These are phyloP conservation scores for Euschistus heros DNA, from an alignment of 1,140 invertebrate genomes.

Conservation along the genomic window DNA sequence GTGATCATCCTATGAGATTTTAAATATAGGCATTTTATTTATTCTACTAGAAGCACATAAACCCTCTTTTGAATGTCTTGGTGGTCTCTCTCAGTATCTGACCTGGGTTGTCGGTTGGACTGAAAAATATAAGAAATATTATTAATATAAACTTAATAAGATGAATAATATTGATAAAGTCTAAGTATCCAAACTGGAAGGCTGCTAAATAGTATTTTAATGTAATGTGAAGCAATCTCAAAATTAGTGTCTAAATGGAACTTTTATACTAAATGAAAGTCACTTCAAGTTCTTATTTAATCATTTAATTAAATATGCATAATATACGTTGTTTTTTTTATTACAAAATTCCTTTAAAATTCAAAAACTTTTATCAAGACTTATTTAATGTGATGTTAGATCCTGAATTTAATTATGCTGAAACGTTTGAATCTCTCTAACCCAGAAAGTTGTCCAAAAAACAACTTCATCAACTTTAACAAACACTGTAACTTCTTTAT, in stretches of 20 bases:
- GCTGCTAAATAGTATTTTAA: no score
- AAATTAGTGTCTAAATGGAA: neutral
- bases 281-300: neutral
- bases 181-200: neutral
- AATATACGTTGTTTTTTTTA: no score
- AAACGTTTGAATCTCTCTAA: no score
- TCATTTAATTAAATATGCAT: neutral
- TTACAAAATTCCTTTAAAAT: no score
- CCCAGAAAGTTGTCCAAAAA: no score
- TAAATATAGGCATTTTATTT: constrained; percentile 10
- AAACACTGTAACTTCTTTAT: no score
- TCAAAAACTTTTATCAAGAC: no score
- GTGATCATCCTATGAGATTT: constrained; percentile 16
- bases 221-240: neutral
- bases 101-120: neutral
- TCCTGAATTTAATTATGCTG: no score
- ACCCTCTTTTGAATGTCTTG: constrained; percentile 13
- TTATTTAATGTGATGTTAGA: no score
- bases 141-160: neutral
- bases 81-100: constrained; percentile 8
- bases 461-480: no score
- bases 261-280: neutral
- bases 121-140: neutral
- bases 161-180: neutral
- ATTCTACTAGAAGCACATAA: constrained; percentile 16